A percentile compares a stretch with the other conserved stretches of the same genome.
These are phyloP conservation scores for Ceuthmochares aereus DNA, from an alignment of 2,113 vertebrate species.

Conservation along the genomic window DNA sequence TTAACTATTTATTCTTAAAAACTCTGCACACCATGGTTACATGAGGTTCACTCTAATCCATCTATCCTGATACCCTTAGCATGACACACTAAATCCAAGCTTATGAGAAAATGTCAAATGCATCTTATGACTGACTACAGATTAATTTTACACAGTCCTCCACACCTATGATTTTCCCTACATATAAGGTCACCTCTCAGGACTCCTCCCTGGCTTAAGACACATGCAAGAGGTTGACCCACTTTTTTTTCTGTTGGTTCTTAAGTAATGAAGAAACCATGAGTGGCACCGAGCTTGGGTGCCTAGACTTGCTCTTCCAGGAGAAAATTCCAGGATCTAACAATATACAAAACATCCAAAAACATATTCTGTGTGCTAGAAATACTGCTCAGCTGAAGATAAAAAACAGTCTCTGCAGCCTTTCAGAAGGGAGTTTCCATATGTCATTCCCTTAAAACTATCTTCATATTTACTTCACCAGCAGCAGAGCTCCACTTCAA, in stretches of 20 bases:
- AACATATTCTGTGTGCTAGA: background rate
- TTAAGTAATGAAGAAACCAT: background rate
- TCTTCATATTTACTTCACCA: background rate
- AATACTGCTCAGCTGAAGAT: background rate
- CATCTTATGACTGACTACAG: background rate
- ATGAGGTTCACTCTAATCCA: background rate
- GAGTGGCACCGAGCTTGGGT: background rate
- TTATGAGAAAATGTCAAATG: background rate
- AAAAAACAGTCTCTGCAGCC: background rate
- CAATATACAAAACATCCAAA: background rate
- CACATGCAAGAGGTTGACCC: background rate
- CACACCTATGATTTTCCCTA: background rate
- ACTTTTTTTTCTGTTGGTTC: background rate
- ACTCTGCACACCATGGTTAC: background rate
- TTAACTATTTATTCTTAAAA: background rate
- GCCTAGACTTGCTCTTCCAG: background rate
- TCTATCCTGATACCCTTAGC: background rate
- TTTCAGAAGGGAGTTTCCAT: background rate
- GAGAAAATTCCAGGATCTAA: background rate
- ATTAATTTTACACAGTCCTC: background rate
- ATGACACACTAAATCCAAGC: background rate
- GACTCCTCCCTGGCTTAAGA: background rate
- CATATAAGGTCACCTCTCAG: background rate
- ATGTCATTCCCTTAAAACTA: background rate
- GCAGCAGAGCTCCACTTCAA: background rate